These are phyloP conservation scores for Dromococcyx pavoninus DNA, from an alignment of 2,797 vertebrate genomes.

Conservation along the genomic window DNA sequence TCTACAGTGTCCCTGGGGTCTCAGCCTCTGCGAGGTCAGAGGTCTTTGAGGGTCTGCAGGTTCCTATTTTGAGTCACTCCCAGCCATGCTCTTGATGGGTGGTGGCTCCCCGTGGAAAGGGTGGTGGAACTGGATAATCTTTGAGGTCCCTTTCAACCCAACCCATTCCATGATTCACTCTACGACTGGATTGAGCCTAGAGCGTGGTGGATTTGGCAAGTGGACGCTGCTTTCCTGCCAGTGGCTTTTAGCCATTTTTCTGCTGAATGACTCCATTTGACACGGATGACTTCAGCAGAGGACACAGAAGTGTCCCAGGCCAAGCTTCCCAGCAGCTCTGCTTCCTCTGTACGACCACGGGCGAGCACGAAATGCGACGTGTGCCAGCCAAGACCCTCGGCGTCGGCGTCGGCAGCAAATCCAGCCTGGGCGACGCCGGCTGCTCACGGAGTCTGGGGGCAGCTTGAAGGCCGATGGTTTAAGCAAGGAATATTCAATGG, in stretches of 20 bases:
- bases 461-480: neutral
- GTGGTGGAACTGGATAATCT: no score
- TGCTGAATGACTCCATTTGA: neutral
- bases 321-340: neutral
- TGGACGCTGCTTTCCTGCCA: neutral
- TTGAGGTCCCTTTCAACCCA: no score
- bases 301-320: neutral
- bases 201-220: neutral
- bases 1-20: no score
- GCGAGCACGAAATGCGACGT: neutral
- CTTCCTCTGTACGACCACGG: fast-evolving
- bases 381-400: fast-evolving
- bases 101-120: no score
- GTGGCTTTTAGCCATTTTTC: neutral
- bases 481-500: neutral
- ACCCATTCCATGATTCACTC: no score
- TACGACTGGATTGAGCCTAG: no score
- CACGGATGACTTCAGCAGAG: neutral
- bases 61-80: no score
- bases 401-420: fast-evolving
- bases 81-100: no score
- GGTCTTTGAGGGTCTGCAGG: no score
- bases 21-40: no score
- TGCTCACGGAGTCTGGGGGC: fast-evolving
- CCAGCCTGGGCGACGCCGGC: fast-evolving